These are phyloP conservation scores for Erebia epiphron DNA, from an alignment of 2,888 invertebrate species.

Conservation along the genomic window DNA sequence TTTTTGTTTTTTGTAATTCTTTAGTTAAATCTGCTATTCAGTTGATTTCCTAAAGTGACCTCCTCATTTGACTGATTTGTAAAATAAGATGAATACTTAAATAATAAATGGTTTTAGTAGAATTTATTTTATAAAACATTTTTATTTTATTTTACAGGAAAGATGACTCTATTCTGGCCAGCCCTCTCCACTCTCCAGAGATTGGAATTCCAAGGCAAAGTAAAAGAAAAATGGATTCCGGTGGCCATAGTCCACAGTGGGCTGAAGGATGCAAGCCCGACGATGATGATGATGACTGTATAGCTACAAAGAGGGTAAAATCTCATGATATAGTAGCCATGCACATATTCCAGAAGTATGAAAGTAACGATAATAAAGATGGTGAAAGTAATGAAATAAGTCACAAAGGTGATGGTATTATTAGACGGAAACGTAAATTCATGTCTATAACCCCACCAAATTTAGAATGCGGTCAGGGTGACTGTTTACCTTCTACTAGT, in stretches of 20 bases:
- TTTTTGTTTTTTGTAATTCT: too few species aligned
- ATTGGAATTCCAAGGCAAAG: slow-evolving; percentile 47
- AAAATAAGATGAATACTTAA: not conserved
- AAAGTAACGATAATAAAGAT: slow-evolving; percentile 48
- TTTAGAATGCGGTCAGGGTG: slow-evolving; percentile 72
- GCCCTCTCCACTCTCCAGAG: slow-evolving; percentile 65
- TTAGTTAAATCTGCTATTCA: too few species aligned
- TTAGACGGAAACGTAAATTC: slow-evolving; percentile 57
- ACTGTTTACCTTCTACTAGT: slow-evolving; percentile 75
- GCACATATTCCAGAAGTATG: slow-evolving; percentile 39
- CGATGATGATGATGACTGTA: slow-evolving; percentile 52
- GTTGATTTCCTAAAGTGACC: too few species aligned
- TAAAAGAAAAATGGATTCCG: slow-evolving; percentile 59
- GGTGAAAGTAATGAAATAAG: slow-evolving; percentile 53
- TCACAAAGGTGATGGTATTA: slow-evolving; percentile 63
- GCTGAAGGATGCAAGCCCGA: slow-evolving; percentile 65
- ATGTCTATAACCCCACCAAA: slow-evolving; percentile 69
- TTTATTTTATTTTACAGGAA: slow-evolving; percentile 53
- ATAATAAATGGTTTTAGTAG: not conserved
- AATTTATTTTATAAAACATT: not conserved
- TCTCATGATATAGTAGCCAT: slow-evolving; percentile 19
- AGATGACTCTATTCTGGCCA: slow-evolving; percentile 54
- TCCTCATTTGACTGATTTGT: too few species aligned
- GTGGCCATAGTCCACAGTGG: slow-evolving; percentile 72
- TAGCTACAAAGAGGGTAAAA: slow-evolving; percentile 51